Base-by-base conservation (phyloP, 2,113 vertebrate genomes). In the Gadus chalcogrammus region DNA sequence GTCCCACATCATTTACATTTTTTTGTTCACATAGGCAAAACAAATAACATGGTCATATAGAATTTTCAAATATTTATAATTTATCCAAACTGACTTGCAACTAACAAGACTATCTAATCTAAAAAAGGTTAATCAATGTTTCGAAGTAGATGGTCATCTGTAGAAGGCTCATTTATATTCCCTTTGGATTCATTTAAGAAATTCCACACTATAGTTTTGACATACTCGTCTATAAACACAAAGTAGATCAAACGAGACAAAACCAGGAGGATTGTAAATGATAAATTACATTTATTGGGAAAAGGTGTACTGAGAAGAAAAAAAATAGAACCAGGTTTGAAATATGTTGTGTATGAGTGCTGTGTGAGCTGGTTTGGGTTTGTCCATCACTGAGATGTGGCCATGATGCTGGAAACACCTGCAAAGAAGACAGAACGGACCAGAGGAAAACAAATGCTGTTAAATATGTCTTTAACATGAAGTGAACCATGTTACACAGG, bases 401-500 rank as follows among this genome's bases (percentile, higher is more conserved):
- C 94, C 95, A 96, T 96, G 79, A 97, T 97, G 84, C 93, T 93
- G 69, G 92, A 93, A 3, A 93, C 93, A 82, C 93, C 93, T 92
- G 80, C 11, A 35, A 59, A 66, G 9, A 72, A 13, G 59, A 58
- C 9, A 58, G 55, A 16, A 58, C 5, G n/a, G 15, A n/a, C 7
- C 0, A 58, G 55, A 55, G 53, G 53, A 58, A 5, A 58, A 58
- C 1, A 58, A 58, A 17, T n/a, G n/a, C 5, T 16, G 55, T 58
- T 17, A 58, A n/a, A 17, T 58, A 17, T 17, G 55, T 48, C 7
- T 48, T 48, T 48, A 48, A 48, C 42, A 58, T 58, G 15, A 58
- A 58, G n/a, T n/a, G 16, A 16, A 55, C 53, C 55, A 58, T 48
- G 42, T 12, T 48, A 8, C 42, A 48, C 42, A 12, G 42, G 42